Conservation (phyloP, 2,113 vertebrate species). For the Albula goreensis region DNA sequence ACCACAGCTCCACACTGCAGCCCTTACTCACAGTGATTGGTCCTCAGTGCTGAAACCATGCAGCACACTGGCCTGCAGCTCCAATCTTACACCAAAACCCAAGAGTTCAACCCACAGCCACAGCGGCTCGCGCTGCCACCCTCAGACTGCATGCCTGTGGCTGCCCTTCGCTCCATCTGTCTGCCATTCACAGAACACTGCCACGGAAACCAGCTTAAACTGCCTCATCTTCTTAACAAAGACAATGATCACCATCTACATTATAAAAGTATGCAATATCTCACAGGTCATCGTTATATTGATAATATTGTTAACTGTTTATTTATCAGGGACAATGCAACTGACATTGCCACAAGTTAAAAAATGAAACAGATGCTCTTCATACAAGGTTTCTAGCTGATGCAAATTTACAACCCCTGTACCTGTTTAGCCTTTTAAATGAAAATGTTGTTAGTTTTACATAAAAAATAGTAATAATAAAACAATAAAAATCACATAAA, state of each 20-base stretch:
- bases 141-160: slow-evolving; percentile 2
- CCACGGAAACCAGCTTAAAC: slow-evolving; percentile 63
- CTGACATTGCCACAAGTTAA: too few species aligned
- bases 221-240: slow-evolving; percentile 50
- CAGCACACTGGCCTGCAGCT: slow-evolving; percentile 1
- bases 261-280: not conserved
- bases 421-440: too few species aligned
- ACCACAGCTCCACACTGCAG: too few species aligned
- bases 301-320: too few species aligned
- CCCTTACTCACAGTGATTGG: slow-evolving; percentile 7
- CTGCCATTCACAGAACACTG: slow-evolving; percentile 8
- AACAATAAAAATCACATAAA: too few species aligned
- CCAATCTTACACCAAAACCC: slow-evolving; percentile 16
- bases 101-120: not conserved
- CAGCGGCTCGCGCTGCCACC: not conserved
- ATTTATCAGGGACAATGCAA: too few species aligned
- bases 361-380: too few species aligned
- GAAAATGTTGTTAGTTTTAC: too few species aligned
- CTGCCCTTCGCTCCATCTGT: slow-evolving; percentile 21
- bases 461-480: too few species aligned
- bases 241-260: not conserved
- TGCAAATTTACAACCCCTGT: too few species aligned
- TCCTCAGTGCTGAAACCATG: not conserved
- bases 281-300: too few species aligned
- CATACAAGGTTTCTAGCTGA: too few species aligned